Evolutionary conservation across 1,140 invertebrate genomes (phyloP).

Genomic region (Drosophila obscura): DNA sequence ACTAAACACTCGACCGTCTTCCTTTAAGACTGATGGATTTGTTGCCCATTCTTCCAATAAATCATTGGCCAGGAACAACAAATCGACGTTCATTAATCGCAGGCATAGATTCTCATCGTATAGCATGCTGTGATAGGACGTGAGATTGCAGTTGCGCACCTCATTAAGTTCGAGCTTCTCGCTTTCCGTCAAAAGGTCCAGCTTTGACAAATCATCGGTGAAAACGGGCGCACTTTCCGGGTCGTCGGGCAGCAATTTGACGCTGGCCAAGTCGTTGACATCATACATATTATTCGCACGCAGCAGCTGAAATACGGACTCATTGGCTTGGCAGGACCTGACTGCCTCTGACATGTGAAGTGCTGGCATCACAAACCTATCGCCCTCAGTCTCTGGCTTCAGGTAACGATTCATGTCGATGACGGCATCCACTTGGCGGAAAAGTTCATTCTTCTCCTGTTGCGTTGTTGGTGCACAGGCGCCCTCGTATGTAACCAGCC

Average conservation of each 20-base stretch:
- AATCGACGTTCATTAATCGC: conserved; percentile 83
- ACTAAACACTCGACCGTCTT: too few species aligned
- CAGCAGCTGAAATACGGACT: conserved; percentile 89
- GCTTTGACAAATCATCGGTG: conserved; percentile 78
- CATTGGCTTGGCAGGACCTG: conserved; percentile 88
- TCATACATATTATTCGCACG: conserved; percentile 79
- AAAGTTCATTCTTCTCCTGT: conserved; percentile 87
- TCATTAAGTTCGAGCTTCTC: conserved; percentile 85
- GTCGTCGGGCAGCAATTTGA: conserved; percentile 77
- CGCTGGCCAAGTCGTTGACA: conserved; percentile 47
- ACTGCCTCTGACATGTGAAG: conserved; percentile 83
- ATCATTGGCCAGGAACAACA: conserved; percentile 14
- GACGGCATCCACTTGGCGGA: conserved; percentile 86
- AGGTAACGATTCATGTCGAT: conserved; percentile 85
- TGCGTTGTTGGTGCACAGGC: conserved; percentile 91
- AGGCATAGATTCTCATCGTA: conserved; percentile 84
- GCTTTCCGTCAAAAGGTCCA: conserved; percentile 86
- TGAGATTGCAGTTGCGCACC: conserved; percentile 86
- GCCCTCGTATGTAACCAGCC: conserved; percentile 88
- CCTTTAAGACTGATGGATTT: too few species aligned
- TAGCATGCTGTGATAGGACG: conserved; percentile 51
- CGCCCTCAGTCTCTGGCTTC: not conserved
- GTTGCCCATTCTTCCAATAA: conserved; percentile 84
- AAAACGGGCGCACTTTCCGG: conserved; percentile 63
- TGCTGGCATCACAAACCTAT: conserved; percentile 10